Evolutionary conservation across 2,797 vertebrate genomes (phyloP), one percentile per base, ranked within the genome.

Genomic region (Pipistrellus pipistrellus): DNA sequence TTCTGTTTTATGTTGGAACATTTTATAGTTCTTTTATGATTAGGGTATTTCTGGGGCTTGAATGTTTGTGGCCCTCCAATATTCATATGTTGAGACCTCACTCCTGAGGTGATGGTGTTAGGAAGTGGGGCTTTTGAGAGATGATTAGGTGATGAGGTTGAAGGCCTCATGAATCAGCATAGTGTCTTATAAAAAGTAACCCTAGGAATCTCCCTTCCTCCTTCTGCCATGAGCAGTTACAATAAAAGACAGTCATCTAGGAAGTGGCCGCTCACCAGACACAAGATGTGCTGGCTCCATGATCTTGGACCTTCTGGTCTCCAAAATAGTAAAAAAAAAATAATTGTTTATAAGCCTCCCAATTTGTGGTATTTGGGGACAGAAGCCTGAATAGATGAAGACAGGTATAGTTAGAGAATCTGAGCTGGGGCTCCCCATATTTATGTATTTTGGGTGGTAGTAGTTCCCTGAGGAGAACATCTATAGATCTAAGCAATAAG

Each of bases 1-100:
- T 62, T 77, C 14, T 12, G 27, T 93, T 96, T 92, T 81, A 90
- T 48, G 55, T 88, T 66, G 69, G 48, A 77, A 7, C 15, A 93
- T 66, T 85, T 91, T 89, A 44, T 6, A 64, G 48, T 68, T 18
- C 9, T 72, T 89, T 87, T 73, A 44, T 80, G 53, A 81, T 30
- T 21, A 73, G 27, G 23, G 3, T 75, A 73, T 35, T 87, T 23
- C 46, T 46, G n/a, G 73, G 46, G 46, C 73, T 44, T 55, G 57
- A 87, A 55, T 55, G 30, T n/a, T 32, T 81, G 44, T 87, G 44
- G 41, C 17, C 10, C 41, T n/a, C 17, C 27, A 15, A 6, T 81
- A 41, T 72, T 55, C 21, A 15, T 27, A 44, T 21, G 27, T 23
- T 73, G 68, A 93, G n/a, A 51, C 12, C 27, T 73, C 30, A 35